Evolutionary conservation across 37 sponge, comb jelly and placozoan species (phyloP), one percentile per base, ranked within the genome.

Genomic region (Aplysina aerophoba): DNA sequence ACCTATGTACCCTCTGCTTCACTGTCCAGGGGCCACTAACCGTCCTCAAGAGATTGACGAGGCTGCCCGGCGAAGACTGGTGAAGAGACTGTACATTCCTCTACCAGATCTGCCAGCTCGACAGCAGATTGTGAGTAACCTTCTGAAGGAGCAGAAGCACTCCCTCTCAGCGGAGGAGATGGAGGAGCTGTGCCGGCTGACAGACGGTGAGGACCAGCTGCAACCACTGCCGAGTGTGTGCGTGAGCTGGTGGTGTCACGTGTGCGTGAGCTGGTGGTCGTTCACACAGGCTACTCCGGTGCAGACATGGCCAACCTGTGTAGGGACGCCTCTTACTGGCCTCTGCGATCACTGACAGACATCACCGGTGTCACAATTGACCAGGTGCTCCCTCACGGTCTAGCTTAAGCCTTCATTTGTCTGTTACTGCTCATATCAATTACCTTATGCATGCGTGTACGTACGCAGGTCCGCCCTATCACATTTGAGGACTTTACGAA

Each of bases 41-140:
- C 84, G 99, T 24, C 99, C 99, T 22, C 99, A 98, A 66, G 99
- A 98, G 66, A 98, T 98, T 24, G 99, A 98, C 64, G 99, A 98
- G 85, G 99, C 99, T 24, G 99, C 99, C 5, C 82, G 99, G 40
- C 60, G 99, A 33, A 73, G 99, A 21, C 93, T 98, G 41, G 94
- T 93, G 20, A 98, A 98, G 88, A 91, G 99, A 64, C 91, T 98
- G 75, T 96, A 96, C 91, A 98, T 98, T 60, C 99, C 99, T 14
- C 87, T 98, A 13, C 99, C 99, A 1, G 95, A 96, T 82, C 73
- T 41, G 50, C n/a, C 81, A 0, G 96, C 99, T 37, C 84, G 99
- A 28, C 88, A 60, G 39, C 92, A 96, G 73, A 96, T 98, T 50
- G 66, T 96, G 8, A 20, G 19, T 15, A 89, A 88, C 50, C 93